Percentiles rank a stretch among this genome's conserved stretches.
phyloP scores from a whole-genome alignment of 1,140 invertebrate genomes.

The Drosophila takahashii region DNA sequence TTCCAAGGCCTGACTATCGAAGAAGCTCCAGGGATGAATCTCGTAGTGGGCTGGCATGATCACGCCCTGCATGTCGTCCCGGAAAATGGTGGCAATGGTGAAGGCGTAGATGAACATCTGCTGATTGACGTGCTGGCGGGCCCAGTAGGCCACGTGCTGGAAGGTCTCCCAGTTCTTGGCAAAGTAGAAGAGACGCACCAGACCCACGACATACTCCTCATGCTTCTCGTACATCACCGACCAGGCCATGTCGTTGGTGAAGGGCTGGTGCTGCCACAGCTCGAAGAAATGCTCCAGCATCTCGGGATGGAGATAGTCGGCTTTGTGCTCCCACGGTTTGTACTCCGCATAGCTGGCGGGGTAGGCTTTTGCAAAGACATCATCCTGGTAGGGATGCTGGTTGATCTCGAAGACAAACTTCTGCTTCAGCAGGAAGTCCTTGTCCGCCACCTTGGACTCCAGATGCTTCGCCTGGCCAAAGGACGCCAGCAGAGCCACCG shows the following conservation, averaged over 20 bases:
- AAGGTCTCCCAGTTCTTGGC: constrained; percentile 89
- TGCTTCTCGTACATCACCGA: constrained; percentile 86
- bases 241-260: constrained; percentile 86
- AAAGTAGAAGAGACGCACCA: constrained; percentile 87
- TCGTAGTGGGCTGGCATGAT: constrained; percentile 88
- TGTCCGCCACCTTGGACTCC: constrained; percentile 85
- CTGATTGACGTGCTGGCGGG: constrained; percentile 87
- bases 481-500: constrained; percentile 58
- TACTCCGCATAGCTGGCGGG: constrained; percentile 56
- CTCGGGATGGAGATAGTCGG: constrained; percentile 85
- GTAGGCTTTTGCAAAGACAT: constrained; percentile 85
- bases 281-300: constrained; percentile 85
- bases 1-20: constrained; percentile 86
- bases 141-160: constrained; percentile 87
- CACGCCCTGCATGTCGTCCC: constrained; percentile 86
- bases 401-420: constrained; percentile 85
- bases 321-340: constrained; percentile 84
- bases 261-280: constrained; percentile 85
- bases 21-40: constrained; percentile 87
- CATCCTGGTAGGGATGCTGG: constrained; percentile 86
- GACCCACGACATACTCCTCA: constrained; percentile 85
- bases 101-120: constrained; percentile 87
- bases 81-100: constrained; percentile 86
- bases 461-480: constrained; percentile 84
- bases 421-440: constrained; percentile 87